phyloP scores from a whole-genome alignment of 2,113 vertebrate genomes.

The Chloroceryle aenea region DNA sequence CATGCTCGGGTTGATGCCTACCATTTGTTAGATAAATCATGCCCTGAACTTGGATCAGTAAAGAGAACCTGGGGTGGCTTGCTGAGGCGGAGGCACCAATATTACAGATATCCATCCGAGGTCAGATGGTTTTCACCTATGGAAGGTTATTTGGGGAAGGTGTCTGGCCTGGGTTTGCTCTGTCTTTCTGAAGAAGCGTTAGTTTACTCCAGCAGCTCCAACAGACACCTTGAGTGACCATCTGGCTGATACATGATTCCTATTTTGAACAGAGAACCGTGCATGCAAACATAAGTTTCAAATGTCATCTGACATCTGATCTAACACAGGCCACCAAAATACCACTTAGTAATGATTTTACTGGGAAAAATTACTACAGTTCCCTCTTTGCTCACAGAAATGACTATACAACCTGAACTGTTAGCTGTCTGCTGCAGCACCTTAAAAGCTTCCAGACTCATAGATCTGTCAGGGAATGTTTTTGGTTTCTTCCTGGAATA shows the following conservation, averaged over 20 bases:
- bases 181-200: background rate
- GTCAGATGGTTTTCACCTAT: accelerated
- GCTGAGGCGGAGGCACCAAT: background rate
- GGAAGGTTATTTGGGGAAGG: background rate
- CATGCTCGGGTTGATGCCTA: background rate
- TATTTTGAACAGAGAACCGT: background rate
- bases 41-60: background rate
- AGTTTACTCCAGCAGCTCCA: background rate
- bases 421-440: background rate
- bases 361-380: background rate
- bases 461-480: background rate
- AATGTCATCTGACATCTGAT: background rate
- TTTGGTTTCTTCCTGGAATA: background rate
- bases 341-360: background rate
- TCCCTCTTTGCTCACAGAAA: background rate
- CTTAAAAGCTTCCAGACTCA: background rate
- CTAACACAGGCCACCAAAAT: background rate
- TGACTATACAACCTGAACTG: background rate
- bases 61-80: background rate
- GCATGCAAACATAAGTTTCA: background rate
- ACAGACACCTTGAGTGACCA: background rate
- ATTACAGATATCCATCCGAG: background rate
- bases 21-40: background rate
- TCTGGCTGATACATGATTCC: accelerated
- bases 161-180: background rate